phyloP scores from a whole-genome alignment of 2,113 vertebrate genomes.

The Oxyruncus cristatus region DNA sequence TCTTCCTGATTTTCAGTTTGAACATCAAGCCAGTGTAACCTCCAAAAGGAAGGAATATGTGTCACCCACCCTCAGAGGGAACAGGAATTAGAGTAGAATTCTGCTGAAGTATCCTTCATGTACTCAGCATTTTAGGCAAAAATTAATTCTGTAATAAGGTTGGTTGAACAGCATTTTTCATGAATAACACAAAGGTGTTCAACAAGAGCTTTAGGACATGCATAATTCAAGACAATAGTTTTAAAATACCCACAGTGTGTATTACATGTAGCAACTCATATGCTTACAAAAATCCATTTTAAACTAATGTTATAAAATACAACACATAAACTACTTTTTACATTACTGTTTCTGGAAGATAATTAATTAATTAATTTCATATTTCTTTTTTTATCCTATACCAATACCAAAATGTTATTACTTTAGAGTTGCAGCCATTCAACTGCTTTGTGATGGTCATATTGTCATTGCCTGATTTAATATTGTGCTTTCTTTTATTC shows the following conservation, averaged over 20 bases:
- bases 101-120: background rate
- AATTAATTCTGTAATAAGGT: background rate
- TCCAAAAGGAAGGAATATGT: background rate
- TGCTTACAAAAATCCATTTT: background rate
- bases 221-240: background rate
- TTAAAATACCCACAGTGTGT: background rate
- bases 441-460: background rate
- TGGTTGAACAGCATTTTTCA: background rate
- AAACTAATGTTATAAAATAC: background rate
- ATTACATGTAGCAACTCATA: background rate
- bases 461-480: background rate
- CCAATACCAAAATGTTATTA: background rate
- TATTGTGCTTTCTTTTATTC: background rate
- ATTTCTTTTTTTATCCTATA: background rate
- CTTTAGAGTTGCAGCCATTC: background rate
- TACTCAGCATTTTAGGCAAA: background rate
- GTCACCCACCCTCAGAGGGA: background rate
- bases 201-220: background rate
- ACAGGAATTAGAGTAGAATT: background rate
- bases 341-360: background rate
- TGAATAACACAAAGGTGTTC: background rate
- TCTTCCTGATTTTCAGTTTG: background rate
- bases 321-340: background rate
- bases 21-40: background rate
- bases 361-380: background rate